Evolutionary conservation across 2,888 invertebrate genomes (phyloP).

Genomic region (Nemapogon koenigi): DNA sequence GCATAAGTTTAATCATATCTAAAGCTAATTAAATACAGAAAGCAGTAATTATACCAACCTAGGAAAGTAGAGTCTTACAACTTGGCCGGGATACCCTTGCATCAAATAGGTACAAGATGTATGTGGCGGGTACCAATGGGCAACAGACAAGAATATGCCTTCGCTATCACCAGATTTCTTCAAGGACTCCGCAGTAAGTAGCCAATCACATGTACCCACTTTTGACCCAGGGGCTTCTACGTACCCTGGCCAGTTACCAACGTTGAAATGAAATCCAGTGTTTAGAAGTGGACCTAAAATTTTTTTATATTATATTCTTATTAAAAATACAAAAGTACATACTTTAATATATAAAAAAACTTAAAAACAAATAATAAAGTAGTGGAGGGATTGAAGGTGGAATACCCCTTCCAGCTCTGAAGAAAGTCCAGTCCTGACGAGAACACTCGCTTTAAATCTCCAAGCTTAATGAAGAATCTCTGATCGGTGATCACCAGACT

Average conservation of each 20-base stretch:
- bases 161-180: constrained; percentile 81
- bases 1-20: too few species aligned
- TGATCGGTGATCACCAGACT: too few species aligned
- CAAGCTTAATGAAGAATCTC: too few species aligned
- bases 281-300: constrained; percentile 82
- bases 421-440: too few species aligned
- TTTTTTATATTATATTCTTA: too few species aligned
- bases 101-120: constrained; percentile 92
- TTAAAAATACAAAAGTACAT: too few species aligned
- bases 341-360: too few species aligned
- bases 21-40: too few species aligned
- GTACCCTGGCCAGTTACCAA: constrained; percentile 93
- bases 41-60: constrained; percentile 61
- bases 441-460: too few species aligned
- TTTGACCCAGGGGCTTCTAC: constrained; percentile 88
- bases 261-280: constrained; percentile 94
- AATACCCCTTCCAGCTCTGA: too few species aligned
- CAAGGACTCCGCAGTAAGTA: constrained; percentile 82
- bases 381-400: too few species aligned
- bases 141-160: constrained; percentile 89
- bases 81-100: constrained; percentile 84
- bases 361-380: too few species aligned
- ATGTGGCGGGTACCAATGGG: constrained; percentile 94
- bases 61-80: constrained; percentile 88
- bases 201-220: constrained; percentile 89